A percentile compares a stretch with the other conserved stretches of the same genome.
Evolutionary conservation across 2,113 vertebrate species (phyloP).

Genomic region (Grantiella picta): DNA sequence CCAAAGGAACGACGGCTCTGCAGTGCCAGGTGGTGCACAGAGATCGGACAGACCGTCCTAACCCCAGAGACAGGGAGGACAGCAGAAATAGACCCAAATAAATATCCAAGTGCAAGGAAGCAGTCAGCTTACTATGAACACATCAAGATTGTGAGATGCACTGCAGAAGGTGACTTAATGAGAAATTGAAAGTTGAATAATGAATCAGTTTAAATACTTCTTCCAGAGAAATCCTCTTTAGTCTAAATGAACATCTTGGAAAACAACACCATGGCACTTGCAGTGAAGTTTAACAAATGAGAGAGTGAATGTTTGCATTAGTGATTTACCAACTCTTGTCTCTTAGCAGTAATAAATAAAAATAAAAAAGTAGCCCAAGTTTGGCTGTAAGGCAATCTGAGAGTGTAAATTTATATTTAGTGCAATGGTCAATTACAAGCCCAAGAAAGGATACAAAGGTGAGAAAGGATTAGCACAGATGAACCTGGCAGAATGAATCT

Average conservation of each 20-base stretch:
- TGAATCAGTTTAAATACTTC: neutral
- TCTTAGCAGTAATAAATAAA: neutral
- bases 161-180: neutral
- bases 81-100: neutral
- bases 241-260: neutral
- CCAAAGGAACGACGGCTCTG: neutral
- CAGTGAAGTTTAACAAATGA: neutral
- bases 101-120: neutral
- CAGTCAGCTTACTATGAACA: neutral
- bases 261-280: neutral
- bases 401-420: neutral
- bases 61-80: neutral
- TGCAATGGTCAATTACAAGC: neutral
- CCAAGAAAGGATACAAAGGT: neutral
- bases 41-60: fast-evolving
- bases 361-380: neutral
- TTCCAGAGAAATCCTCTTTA: neutral
- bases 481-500: neutral
- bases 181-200: neutral
- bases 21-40: neutral
- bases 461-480: neutral
- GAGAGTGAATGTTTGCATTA: neutral
- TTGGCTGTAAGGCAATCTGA: neutral
- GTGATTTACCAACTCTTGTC: neutral
- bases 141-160: neutral